Evolutionary conservation across 2,888 invertebrate species (phyloP), one percentile per base, ranked within the genome.

Genomic region (Thymelicus lineola): DNA sequence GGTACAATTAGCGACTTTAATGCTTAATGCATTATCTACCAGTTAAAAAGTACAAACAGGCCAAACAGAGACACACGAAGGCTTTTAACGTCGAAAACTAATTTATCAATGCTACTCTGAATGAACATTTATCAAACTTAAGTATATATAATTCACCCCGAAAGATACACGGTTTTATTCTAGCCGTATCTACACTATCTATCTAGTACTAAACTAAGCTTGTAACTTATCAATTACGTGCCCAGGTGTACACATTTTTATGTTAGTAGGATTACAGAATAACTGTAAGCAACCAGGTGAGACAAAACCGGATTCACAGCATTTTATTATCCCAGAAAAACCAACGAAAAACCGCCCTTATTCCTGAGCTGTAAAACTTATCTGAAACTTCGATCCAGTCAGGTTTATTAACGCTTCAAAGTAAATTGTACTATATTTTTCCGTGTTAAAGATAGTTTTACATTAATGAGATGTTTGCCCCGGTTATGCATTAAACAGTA

Each of bases 211-310:
- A 12, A 65, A 28, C 45, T 42, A 15, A 15, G 2, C 36, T 28
- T 50, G 20, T 62, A 20, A 45, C 67, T 68, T 68, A 68, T 61
- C 67, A 61, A 61, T 67, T 67, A 62, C 60, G 7, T 38, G 3
- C 73, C 84, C 88, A 88, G 89, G 85, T 89, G 86, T 69, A 72
- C 76, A 72, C 77, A 86, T 87, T 87, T 87, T 88, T 88, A 90
- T 89, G 90, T 90, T 87, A 90, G 89, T 90, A 82, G 91, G 89
- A 86, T 86, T 86, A 81, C 83, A 77, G 86, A 79, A 66, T 89
- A 89, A 90, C 89, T 81, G 90, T 88, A 76, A 65, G 65, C 75
- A 74, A 76, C 79, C 88, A 87, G 88, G 87, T 88, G 80, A 73
- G 9, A 62, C 46, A 4, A 28, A 68, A 68, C 68, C 68, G 68